Base-by-base conservation (phyloP, 2,113 vertebrate genomes). In the Ceyx melanurus region DNA sequence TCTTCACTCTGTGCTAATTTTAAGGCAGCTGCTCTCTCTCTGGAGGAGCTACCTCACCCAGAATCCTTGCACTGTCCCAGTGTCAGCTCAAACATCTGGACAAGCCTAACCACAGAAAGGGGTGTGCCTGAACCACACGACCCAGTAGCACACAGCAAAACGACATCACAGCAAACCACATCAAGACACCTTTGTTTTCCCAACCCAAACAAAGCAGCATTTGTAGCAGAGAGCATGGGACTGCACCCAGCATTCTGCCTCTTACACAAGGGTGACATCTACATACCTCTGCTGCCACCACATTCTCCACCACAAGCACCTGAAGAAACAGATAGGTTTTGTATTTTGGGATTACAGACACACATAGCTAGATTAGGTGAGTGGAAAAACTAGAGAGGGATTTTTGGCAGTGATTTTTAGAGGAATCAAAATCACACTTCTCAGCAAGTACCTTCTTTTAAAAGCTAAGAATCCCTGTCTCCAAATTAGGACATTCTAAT, bases 121-220 rank as follows among this genome's bases (percentile, higher is more conserved):
- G 37, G 11, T 23, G 79, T 20, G 53, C 53, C 81, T 89, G 74
- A 43, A n/a, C 83, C 86, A 60, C 1, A 0, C 0, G 0, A 64
- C 29, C 66, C 77, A 65, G 62, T 17, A 72, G 45, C 81, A 53
- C 51, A 13, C 70, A 48, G 57, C 57, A 92, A 48, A 82, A 61
- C 73, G 66, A 93, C 84, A 81, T 94, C 84, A 91, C n/a, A 53
- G 66, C 70, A 9, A 65, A 42, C 76, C 93, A 42, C 91, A 82
- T 17, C 87, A 45, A 76, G 84, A 76, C 67, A 87, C 89, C 43
- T 73, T 94, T 93, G 94, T 94, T 91, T 68, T 53, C 35, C 72
- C n/a, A 42, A 48, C 21, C 7, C 48, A 35, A 26, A 94, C 84
- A 93, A 89, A 68, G 71, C 2, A 20, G n/a, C 54, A 37, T 37